Percentiles rank a stretch among this genome's conserved stretches.
These are phyloP conservation scores for Eumacrocentrus americanus DNA, from an alignment of 2,888 invertebrate species.

Conservation along the genomic window DNA sequence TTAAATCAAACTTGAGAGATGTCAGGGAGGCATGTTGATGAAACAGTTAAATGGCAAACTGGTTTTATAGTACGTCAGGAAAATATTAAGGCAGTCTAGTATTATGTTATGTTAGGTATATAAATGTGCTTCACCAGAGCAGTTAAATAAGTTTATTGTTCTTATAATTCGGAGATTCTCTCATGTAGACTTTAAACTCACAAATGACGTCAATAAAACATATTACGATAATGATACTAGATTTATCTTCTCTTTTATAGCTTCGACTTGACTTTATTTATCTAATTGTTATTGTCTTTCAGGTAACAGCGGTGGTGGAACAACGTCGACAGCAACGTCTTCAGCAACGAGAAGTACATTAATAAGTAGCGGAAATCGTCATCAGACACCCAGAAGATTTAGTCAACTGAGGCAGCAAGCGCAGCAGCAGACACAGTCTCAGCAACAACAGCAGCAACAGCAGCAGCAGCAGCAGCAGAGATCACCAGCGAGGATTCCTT, in stretches of 20 bases:
- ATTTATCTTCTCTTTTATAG: no score
- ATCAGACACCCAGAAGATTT: conserved; percentile 59
- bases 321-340: conserved; percentile 51
- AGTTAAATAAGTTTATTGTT: no score
- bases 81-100: no score
- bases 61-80: not conserved
- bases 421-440: conserved; percentile 24
- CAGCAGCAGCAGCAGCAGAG: conserved; percentile 28
- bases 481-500: conserved; percentile 51
- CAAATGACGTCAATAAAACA: no score
- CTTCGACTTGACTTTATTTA: no score
- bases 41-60: conserved; percentile 11
- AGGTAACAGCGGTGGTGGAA: conserved; percentile 50
- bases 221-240: not conserved
- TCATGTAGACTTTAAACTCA: no score
- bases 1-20: no score
- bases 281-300: conserved; percentile 17
- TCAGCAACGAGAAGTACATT: conserved; percentile 52
- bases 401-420: conserved; percentile 50
- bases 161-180: no score
- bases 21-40: no score
- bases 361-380: conserved; percentile 61
- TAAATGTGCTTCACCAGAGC: no score
- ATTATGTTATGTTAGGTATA: no score
- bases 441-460: conserved; percentile 23